A percentile compares a stretch with the other conserved stretches of the same genome.
phyloP scores from a whole-genome alignment of 2,888 invertebrate species.

The Eupeodes luniger region DNA sequence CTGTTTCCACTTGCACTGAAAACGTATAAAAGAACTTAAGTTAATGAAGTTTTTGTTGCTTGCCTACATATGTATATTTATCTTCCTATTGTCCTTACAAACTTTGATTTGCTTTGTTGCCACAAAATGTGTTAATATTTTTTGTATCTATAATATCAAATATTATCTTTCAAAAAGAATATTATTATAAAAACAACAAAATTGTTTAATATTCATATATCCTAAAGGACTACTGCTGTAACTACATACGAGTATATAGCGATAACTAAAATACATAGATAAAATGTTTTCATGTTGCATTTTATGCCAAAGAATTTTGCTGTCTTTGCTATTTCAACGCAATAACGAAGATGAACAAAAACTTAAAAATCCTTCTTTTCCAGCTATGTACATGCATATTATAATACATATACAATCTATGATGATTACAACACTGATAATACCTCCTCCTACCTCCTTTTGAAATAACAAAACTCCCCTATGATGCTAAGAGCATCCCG shows the following conservation, averaged over 20 bases:
- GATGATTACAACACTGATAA: slow-evolving; percentile 3
- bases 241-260: not conserved
- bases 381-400: not conserved
- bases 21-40: too few relatives aligned
- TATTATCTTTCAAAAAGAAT: slow-evolving; percentile 4
- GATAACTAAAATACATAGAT: slow-evolving; percentile 62
- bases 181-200: not conserved
- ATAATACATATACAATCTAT: not conserved
- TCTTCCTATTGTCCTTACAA: not conserved
- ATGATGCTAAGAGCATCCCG: not conserved
- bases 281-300: slow-evolving; percentile 68
- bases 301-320: slow-evolving; percentile 54
- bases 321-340: slow-evolving; percentile 16
- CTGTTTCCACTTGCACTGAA: too few relatives aligned
- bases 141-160: not conserved
- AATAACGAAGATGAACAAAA: slow-evolving; percentile 48
- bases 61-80: too few relatives aligned
- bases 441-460: not conserved
- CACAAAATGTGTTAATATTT: not conserved
- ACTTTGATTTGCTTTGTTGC: not conserved
- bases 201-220: slow-evolving; percentile 49
- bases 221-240: slow-evolving; percentile 38
- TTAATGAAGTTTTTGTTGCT: too few relatives aligned
- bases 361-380: slow-evolving; percentile 22
- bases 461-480: not conserved